Evolutionary conservation across 2,888 invertebrate species (phyloP).

Genomic region (Drosophila incognita): DNA sequence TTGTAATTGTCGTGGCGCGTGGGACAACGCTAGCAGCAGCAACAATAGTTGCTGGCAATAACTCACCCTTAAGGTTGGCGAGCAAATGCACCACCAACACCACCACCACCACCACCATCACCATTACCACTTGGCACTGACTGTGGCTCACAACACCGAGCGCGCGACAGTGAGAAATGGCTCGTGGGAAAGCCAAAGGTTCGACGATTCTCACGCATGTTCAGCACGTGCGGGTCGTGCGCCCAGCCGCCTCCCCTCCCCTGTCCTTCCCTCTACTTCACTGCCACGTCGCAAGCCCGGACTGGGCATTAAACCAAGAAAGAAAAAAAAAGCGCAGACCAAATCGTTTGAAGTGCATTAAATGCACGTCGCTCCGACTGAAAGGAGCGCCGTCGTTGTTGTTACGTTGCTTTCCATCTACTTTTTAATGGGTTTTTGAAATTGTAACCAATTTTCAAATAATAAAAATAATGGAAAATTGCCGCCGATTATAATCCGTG

Average conservation of each 20-base stretch:
- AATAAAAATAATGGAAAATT: conserved; percentile 61
- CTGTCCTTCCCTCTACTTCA: not conserved
- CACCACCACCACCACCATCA: conserved; percentile 3
- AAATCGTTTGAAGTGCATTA: conserved; percentile 76
- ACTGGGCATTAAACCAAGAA: conserved; percentile 3
- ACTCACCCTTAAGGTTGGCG: conserved; percentile 40
- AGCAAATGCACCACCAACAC: conserved; percentile 27
- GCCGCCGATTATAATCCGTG: conserved; percentile 37
- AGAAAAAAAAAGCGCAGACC: conserved; percentile 42
- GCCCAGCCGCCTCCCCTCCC: conserved; percentile 32
- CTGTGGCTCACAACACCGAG: conserved; percentile 1
- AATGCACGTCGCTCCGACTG: conserved; percentile 62
- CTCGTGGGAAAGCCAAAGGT: conserved; percentile 84
- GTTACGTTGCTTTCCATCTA: conserved; percentile 7
- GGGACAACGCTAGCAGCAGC: conserved; percentile 43
- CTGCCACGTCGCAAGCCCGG: not conserved
- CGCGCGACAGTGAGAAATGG: conserved; percentile 54
- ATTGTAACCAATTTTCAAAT: conserved; percentile 71
- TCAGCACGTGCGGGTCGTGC: conserved; percentile 84
- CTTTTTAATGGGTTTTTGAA: conserved; percentile 66
- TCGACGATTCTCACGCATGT: conserved; percentile 84
- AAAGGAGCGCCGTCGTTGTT: conserved; percentile 39
- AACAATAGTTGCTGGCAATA: conserved; percentile 36
- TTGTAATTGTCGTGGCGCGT: conserved; percentile 49
- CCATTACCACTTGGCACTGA: conserved; percentile 10